These are phyloP conservation scores for Pediacus dermestoides DNA, from an alignment of 2,888 invertebrate genomes.

Conservation along the genomic window DNA sequence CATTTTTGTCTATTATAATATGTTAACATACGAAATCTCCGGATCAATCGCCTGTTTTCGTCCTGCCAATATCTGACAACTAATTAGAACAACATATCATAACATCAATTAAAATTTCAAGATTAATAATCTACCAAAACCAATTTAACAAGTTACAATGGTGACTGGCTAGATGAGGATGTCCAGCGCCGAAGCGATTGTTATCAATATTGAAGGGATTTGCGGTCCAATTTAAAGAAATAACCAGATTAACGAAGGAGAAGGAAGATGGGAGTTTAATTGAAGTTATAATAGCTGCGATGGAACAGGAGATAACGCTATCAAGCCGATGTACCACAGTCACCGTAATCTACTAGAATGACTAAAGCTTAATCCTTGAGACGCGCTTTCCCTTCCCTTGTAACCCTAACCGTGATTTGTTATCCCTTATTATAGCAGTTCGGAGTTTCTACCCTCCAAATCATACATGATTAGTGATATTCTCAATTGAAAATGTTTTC, in stretches of 20 bases:
- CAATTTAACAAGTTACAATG: too few relatives aligned
- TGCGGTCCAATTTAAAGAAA: slow-evolving; percentile 6
- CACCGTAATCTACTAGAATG: slow-evolving; percentile 38
- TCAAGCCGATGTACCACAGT: slow-evolving; percentile 28
- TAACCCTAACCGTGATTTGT: slow-evolving; percentile 39
- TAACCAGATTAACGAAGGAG: slow-evolving; percentile 3
- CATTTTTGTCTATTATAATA: too few relatives aligned
- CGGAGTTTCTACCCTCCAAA: slow-evolving; percentile 30
- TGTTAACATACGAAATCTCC: too few relatives aligned
- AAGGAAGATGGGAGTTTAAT: slow-evolving; percentile 5
- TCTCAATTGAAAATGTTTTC: too few relatives aligned
- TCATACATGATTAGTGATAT: slow-evolving; percentile 29
- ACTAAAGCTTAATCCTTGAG: slow-evolving; percentile 38
- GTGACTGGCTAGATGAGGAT: too few relatives aligned
- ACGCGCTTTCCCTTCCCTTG: slow-evolving; percentile 35
- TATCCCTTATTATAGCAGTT: slow-evolving; percentile 39
- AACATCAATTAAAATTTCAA: too few relatives aligned
- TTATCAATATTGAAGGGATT: not conserved
- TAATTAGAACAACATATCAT: too few relatives aligned
- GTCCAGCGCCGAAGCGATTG: too few relatives aligned
- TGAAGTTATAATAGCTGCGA: slow-evolving; percentile 6
- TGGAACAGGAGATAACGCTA: slow-evolving; percentile 20
- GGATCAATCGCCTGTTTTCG: too few relatives aligned
- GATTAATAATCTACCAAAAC: too few relatives aligned
- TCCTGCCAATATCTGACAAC: too few relatives aligned